Evolutionary conservation across 2,797 vertebrate genomes (phyloP).

Genomic region (Tenualosa ilisha): DNA sequence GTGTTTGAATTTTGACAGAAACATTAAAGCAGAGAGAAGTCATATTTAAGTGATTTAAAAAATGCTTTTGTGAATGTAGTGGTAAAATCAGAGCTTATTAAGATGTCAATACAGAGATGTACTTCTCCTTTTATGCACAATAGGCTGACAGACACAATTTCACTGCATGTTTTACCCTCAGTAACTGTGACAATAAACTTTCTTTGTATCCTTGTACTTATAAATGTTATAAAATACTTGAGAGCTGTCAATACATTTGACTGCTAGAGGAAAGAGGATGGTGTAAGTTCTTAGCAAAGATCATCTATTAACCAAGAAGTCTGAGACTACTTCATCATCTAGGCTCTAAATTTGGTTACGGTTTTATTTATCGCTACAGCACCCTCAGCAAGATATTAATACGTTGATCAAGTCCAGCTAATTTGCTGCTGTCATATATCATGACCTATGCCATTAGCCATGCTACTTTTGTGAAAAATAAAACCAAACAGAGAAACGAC

Average conservation of each 20-base stretch:
- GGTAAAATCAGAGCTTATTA: not conserved
- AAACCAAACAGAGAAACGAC: too few relatives aligned
- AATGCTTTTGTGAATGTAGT: not conserved
- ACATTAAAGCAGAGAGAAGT: not conserved
- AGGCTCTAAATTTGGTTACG: not conserved
- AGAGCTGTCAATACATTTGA: too few relatives aligned
- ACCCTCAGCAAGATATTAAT: not conserved
- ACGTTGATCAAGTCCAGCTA: not conserved
- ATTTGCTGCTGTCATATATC: too few relatives aligned
- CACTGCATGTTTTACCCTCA: too few relatives aligned
- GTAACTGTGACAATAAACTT: too few relatives aligned
- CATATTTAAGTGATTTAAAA: not conserved
- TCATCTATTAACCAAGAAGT: not conserved
- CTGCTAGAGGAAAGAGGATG: not conserved
- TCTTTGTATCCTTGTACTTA: too few relatives aligned
- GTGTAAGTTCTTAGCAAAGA: not conserved
- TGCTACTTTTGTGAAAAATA: not conserved
- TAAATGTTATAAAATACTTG: too few relatives aligned
- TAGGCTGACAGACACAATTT: too few relatives aligned
- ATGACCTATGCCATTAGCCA: not conserved
- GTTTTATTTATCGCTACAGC: not conserved
- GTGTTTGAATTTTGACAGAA: not conserved
- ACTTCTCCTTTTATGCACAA: too few relatives aligned
- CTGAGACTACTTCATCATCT: not conserved
- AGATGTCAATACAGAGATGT: not conserved